A percentile compares a stretch with the other conserved stretches of the same genome.
Evolutionary conservation across 2,888 invertebrate genomes (phyloP).

Genomic region (Cinara cedri): DNA sequence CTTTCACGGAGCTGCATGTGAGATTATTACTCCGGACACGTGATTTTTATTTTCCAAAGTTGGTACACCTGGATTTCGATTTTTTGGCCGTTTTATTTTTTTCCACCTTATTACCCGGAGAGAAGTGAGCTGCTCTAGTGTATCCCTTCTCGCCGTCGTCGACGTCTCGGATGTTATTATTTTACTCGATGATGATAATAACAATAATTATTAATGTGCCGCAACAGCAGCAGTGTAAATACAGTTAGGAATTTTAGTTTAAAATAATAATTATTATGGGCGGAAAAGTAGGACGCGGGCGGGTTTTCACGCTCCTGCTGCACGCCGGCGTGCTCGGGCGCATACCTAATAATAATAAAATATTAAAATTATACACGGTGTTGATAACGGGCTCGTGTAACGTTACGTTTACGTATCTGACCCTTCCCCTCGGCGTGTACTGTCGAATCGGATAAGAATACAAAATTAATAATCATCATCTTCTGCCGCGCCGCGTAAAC

Average conservation of each 20-base stretch:
- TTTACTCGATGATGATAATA: no score
- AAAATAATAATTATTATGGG: conserved; percentile 35
- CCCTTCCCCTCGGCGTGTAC: conserved; percentile 18
- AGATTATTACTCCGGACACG: no score
- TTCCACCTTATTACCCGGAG: no score
- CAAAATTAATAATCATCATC: conserved; percentile 9
- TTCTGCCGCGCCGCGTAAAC: not conserved
- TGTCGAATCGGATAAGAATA: conserved; percentile 33
- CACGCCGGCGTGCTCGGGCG: not conserved
- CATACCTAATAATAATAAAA: not conserved
- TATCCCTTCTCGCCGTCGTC: no score
- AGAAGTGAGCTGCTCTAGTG: no score
- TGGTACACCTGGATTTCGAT: no score
- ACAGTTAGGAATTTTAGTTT: conserved; percentile 54
- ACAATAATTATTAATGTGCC: not conserved
- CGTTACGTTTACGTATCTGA: not conserved
- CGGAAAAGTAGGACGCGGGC: conserved; percentile 43
- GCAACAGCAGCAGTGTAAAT: conserved; percentile 16
- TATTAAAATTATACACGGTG: conserved; percentile 39
- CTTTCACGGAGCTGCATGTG: no score
- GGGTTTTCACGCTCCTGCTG: conserved; percentile 13
- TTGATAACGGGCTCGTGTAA: conserved; percentile 23
- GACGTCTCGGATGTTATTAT: no score
- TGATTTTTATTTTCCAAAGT: no score
- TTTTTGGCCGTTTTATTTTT: no score